Evolutionary conservation across 2,797 vertebrate genomes (phyloP).

Genomic region (Phalanger gymnotis): DNA sequence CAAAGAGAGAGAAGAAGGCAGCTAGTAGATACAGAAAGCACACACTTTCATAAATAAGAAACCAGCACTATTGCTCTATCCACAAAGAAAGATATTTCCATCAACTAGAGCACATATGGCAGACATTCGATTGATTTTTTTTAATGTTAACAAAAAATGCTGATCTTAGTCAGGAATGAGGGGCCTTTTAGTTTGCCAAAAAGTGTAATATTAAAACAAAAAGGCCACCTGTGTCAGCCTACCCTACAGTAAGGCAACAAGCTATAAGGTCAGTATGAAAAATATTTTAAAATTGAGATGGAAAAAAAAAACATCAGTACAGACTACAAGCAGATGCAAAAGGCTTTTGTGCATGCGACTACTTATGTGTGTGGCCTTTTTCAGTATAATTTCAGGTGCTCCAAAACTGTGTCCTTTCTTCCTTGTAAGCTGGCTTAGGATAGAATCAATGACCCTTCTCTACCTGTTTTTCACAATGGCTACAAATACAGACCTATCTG

Average conservation of each 20-base stretch:
- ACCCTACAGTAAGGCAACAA: conserved; percentile 78
- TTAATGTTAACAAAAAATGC: conserved; percentile 74
- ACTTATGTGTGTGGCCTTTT: conserved; percentile 80
- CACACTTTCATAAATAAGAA: conserved; percentile 75
- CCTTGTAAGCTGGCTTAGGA: conserved; percentile 62
- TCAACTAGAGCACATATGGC: conserved; percentile 80
- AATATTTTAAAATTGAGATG: conserved; percentile 73
- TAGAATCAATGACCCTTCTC: conserved; percentile 44
- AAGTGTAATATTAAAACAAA: conserved; percentile 81
- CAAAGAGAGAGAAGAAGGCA: conserved; percentile 52
- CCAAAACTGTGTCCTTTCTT: conserved; percentile 61
- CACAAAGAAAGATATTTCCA: conserved; percentile 77
- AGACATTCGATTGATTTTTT: conserved; percentile 81
- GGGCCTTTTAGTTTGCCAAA: conserved; percentile 78
- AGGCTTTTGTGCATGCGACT: conserved; percentile 69
- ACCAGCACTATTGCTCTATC: conserved; percentile 68
- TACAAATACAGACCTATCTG: conserved; percentile 50
- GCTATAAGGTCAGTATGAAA: conserved; percentile 72
- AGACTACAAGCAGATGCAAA: conserved; percentile 75
- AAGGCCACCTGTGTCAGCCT: conserved; percentile 83
- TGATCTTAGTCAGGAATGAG: conserved; percentile 81
- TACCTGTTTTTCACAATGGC: conserved; percentile 65
- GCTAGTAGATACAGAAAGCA: conserved; percentile 62
- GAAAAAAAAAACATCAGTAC: conserved; percentile 65
- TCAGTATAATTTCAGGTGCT: conserved; percentile 71